Evolutionary conservation across 1,140 invertebrate genomes (phyloP).

Genomic region (Drosophila insularis): DNA sequence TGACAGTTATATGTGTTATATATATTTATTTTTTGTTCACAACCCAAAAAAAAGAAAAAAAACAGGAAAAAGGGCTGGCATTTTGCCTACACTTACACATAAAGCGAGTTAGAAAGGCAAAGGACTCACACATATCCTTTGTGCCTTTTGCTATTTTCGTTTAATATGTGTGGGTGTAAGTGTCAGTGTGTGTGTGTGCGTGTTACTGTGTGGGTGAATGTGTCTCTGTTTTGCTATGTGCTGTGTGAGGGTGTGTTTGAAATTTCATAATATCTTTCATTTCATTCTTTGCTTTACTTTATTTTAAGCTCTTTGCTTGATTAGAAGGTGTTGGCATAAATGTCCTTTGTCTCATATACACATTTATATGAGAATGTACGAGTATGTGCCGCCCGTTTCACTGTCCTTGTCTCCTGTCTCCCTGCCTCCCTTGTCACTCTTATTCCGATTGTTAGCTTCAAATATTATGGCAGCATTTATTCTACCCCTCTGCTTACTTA

Average conservation of each 20-base stretch:
- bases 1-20: conserved; percentile 77
- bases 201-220: conserved; percentile 35
- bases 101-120: background rate
- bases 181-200: conserved; percentile 19
- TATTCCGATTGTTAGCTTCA: conserved; percentile 33
- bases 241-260: conserved; percentile 57
- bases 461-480: conserved; percentile 48
- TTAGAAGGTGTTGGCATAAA: conserved; percentile 80
- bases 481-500: background rate
- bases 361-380: no score
- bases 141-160: conserved; percentile 52
- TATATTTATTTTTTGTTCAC: conserved; percentile 48
- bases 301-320: conserved; percentile 80
- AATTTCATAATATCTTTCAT: conserved; percentile 81
- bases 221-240: background rate
- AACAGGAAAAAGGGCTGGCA: conserved; percentile 50
- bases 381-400: background rate
- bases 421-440: background rate
- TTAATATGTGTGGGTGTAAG: conserved; percentile 19
- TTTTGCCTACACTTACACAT: background rate
- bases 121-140: conserved; percentile 28
- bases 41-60: background rate
- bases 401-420: conserved; percentile 11
- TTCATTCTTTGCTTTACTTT: conserved; percentile 79
- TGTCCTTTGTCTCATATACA: conserved; percentile 46